phyloP scores from a whole-genome alignment of 2,797 vertebrate genomes.

The Spheniscus humboldti region DNA sequence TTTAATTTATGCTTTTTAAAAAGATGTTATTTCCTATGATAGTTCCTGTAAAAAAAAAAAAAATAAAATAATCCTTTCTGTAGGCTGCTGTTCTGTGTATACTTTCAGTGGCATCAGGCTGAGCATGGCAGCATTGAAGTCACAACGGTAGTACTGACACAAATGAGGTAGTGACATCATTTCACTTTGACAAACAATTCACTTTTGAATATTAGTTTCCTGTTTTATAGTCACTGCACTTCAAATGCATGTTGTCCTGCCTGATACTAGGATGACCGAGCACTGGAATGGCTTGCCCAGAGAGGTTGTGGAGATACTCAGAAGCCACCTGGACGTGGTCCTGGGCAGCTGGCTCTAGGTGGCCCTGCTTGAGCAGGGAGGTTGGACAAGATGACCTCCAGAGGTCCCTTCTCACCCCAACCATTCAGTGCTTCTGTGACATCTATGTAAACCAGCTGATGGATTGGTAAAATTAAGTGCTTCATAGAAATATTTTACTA shows the following conservation, averaged over 20 bases:
- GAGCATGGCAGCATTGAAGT: background rate
- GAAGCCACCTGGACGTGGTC: background rate
- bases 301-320: background rate
- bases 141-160: background rate
- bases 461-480: background rate
- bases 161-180: background rate
- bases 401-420: background rate
- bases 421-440: background rate
- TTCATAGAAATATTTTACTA: background rate
- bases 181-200: background rate
- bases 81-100: accelerated
- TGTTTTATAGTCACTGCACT: background rate
- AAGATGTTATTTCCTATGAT: background rate
- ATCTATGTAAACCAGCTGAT: background rate
- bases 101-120: background rate
- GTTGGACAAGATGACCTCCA: background rate
- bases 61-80: background rate
- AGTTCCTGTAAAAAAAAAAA: background rate
- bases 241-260: background rate
- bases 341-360: background rate
- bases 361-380: background rate
- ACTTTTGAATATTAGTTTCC: background rate
- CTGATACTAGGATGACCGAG: accelerated
- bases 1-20: background rate
- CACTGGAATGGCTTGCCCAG: background rate